Conservation (phyloP, 2,113 vertebrate genomes). For the Neodontobutis hainanensis region DNA sequence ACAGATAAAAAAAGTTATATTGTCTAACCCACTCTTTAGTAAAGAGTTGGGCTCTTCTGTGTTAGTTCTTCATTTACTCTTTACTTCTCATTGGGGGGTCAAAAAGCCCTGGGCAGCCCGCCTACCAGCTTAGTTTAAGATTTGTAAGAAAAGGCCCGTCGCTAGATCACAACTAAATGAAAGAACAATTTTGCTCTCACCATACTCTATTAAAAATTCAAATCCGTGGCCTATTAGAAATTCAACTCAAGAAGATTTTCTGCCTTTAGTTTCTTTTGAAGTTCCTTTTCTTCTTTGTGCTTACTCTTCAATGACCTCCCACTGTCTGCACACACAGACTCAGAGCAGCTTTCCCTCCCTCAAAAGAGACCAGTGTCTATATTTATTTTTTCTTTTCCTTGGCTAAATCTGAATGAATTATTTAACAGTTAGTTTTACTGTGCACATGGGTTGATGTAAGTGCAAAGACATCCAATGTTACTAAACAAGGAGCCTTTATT, state of each 20-base stretch:
- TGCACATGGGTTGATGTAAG: not conserved
- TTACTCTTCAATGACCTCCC: conserved; percentile 41
- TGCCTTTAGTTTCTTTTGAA: conserved; percentile 48
- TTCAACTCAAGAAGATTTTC: conserved; percentile 43
- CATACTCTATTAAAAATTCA: conserved; percentile 40
- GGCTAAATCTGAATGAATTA: conserved; percentile 34
- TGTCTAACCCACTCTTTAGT: not conserved
- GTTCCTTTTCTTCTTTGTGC: conserved; percentile 42
- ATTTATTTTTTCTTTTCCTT: conserved; percentile 32
- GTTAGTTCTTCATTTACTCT: conserved; percentile 1
- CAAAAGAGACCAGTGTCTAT: conserved; percentile 17
- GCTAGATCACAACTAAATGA: conserved; percentile 24
- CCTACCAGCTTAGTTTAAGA: conserved; percentile 29
- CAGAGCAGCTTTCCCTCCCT: conserved; percentile 18
- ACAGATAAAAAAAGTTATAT: too few relatives aligned
- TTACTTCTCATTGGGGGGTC: conserved; percentile 42
- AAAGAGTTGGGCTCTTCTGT: conserved; percentile 6
- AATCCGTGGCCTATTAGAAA: conserved; percentile 21
- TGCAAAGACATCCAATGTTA: not conserved
- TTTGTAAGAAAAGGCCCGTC: conserved; percentile 26
- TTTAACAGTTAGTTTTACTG: conserved; percentile 37
- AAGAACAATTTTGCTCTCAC: conserved; percentile 40
- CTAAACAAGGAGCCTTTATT: conserved; percentile 43
- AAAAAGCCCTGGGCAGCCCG: conserved; percentile 29
- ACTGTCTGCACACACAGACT: conserved; percentile 34